phyloP scores from a whole-genome alignment of 1,140 invertebrate genomes.

The Lasaia peninsularis region DNA sequence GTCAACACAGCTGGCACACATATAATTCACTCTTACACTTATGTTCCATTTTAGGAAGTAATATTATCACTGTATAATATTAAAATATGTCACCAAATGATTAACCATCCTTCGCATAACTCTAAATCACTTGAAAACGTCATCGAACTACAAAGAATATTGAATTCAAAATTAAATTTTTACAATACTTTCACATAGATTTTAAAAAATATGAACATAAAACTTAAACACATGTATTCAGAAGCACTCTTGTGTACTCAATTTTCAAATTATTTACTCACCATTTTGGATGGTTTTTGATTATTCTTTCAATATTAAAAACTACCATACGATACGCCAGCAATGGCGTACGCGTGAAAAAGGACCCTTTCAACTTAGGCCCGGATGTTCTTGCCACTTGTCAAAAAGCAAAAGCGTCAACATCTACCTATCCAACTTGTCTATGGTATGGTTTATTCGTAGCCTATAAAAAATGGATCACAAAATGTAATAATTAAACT shows the following conservation, averaged over 20 bases:
- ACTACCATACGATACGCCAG: constrained; percentile 89
- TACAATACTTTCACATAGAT: constrained; percentile 35
- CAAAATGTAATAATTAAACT: too few species aligned
- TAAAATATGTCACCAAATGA: neutral
- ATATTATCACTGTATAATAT: neutral
- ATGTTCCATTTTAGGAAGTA: neutral
- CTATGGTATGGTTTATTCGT: neutral
- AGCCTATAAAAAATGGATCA: too few species aligned
- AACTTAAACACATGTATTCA: constrained; percentile 35
- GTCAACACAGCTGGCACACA: constrained; percentile 32
- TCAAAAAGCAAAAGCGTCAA: constrained; percentile 30
- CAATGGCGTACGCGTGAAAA: constrained; percentile 88
- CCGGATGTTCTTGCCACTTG: constrained; percentile 54
- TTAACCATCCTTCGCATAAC: constrained; percentile 31
- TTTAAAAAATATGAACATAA: constrained; percentile 51
- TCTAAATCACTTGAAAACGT: constrained; percentile 62
- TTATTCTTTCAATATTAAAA: constrained; percentile 82
- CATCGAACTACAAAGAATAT: constrained; percentile 59
- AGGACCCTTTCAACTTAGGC: constrained; percentile 69
- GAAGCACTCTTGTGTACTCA: constrained; percentile 45
- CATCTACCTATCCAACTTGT: neutral
- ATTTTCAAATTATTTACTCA: constrained; percentile 77
- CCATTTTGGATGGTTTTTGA: constrained; percentile 92
- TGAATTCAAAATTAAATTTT: constrained; percentile 41
- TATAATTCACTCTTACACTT: constrained; percentile 1